Base-by-base conservation (phyloP, 1,140 invertebrate species). In the Stegodyphus mimosarum region DNA sequence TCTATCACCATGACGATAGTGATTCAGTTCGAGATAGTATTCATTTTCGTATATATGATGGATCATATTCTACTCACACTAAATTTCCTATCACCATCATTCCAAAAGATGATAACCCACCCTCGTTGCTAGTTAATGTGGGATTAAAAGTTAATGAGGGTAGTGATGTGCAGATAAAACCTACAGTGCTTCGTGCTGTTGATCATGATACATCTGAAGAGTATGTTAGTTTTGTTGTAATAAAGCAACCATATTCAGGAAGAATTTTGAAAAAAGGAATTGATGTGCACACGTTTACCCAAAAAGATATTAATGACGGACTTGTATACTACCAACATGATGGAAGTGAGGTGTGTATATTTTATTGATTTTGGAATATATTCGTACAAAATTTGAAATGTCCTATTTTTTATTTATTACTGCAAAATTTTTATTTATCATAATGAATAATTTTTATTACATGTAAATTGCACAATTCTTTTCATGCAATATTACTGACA, bases 101-200 rank as follows among this genome's bases (percentile, higher is more conserved):
- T 50, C 90, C 91, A 7, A 89, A 90, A 48, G 90, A 91, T 88
- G 91, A 91, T 76, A 90, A 91, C 86, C 89, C 90, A 9, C 91
- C 91, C 9, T 77, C 88, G 70, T 88, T 91, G 7, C 88, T 89
- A 3, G 87, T 91, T 17, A 91, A 91, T 88, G 89, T 89, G 74
- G 91, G 90, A n/a, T 70, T 91, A 52, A 88, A 91, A 69, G 88
- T 91, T n/a, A 87, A 85, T 49, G 86, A 89, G 17, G 90, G 89
- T 6, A 89, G 90, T 83, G 87, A 86, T 18, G 88, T 88, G 63
- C 74, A 88, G 3, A 90, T 91, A 13, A 90, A 89, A 11, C 89
- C 90, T 66, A 81, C 89, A 50, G 67, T 89, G 33, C 88, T 91
- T 3, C 88, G 88, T 83, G 91, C 90, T 51, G 89, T 89, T 33